Conservation (phyloP, 2,888 invertebrate species). For the Tiphia femorata region DNA sequence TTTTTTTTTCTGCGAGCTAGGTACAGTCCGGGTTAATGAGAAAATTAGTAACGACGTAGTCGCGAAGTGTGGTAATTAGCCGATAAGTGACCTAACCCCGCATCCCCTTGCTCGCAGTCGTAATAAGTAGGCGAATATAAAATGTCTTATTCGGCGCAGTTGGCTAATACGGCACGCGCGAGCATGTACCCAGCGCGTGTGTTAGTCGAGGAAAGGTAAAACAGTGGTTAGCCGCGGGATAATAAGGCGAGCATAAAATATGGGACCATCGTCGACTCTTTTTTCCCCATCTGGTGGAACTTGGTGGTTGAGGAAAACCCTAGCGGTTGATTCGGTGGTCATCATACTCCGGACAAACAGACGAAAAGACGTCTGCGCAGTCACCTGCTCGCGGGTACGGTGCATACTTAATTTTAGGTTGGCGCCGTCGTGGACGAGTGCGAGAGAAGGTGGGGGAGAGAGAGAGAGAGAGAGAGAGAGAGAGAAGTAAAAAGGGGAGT, state of each 20-base stretch:
- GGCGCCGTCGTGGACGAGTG: conserved; percentile 29
- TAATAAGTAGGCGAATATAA: too few relatives aligned
- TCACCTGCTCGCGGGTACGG: conserved; percentile 28
- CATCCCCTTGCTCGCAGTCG: too few relatives aligned
- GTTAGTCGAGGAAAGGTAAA: not conserved
- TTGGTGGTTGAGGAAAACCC: not conserved
- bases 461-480: conserved; percentile 1
- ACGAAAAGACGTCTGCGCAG: conserved; percentile 24
- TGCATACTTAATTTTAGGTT: conserved; percentile 44
- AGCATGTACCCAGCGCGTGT: not conserved
- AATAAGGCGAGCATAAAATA: not conserved
- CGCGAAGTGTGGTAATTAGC: too few relatives aligned
- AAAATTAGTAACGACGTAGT: too few relatives aligned
- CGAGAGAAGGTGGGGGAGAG: conserved; percentile 6
- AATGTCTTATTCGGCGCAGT: too few relatives aligned
- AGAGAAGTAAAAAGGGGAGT: conserved; percentile 4
- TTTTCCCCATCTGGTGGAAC: not conserved
- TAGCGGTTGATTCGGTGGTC: conserved; percentile 5
- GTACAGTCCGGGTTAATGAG: too few relatives aligned
- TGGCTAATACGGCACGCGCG: too few relatives aligned
- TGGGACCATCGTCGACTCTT: conserved; percentile 7
- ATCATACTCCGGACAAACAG: conserved; percentile 29
- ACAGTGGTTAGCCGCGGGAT: not conserved
- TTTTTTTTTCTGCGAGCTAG: too few relatives aligned
- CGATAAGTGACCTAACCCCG: too few relatives aligned